Percentiles rank a stretch among this genome's conserved stretches.
Conservation (phyloP, 2,113 vertebrate genomes). For the Catharus bicknelli region DNA sequence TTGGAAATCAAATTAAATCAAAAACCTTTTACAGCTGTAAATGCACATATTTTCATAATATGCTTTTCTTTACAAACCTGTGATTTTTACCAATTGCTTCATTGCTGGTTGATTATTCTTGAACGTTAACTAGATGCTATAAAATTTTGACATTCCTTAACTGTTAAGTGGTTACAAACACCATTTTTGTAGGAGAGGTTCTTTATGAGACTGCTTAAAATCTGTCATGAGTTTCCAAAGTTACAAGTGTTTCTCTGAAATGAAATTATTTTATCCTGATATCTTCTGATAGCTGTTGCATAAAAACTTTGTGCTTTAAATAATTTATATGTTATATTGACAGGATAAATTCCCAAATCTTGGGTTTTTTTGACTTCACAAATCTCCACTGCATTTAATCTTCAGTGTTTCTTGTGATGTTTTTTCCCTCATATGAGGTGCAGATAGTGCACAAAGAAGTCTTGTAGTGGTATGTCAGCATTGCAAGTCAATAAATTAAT, state of each 20-base stretch:
- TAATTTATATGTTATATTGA: not conserved
- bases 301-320: not conserved
- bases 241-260: not conserved
- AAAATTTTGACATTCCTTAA: not conserved
- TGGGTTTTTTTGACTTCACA: rapidly evolving
- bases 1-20: not conserved
- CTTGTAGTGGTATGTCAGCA: not conserved
- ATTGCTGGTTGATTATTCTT: not conserved
- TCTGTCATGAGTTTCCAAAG: not conserved
- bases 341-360: not conserved
- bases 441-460: not conserved
- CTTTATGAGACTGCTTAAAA: not conserved
- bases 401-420: not conserved
- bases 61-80: not conserved
- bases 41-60: not conserved
- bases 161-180: not conserved
- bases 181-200: not conserved
- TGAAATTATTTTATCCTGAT: not conserved
- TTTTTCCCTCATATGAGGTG: not conserved
- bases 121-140: not conserved
- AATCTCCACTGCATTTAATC: not conserved
- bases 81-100: not conserved
- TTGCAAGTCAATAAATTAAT: not conserved
- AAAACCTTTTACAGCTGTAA: not conserved
- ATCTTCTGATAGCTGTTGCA: not conserved